A percentile compares a stretch with the other conserved stretches of the same genome.
phyloP scores from a whole-genome alignment of 2,797 vertebrate genomes.

The Adrianichthys oophorus region DNA sequence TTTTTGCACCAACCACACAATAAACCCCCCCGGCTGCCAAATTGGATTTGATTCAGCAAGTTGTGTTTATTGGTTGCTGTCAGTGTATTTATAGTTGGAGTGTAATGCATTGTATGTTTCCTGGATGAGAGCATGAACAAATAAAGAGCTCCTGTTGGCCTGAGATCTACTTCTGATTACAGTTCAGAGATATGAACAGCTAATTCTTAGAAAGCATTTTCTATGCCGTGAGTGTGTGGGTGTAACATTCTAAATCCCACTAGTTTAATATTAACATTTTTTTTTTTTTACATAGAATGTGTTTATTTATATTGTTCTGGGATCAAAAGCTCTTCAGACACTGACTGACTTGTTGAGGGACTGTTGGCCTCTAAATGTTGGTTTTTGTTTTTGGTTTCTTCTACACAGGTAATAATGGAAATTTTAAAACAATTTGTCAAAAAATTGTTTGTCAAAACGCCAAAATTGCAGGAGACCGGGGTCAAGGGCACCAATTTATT shows the following conservation, averaged over 20 bases:
- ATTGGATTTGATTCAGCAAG: conserved; percentile 49
- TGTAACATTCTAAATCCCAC: conserved; percentile 2
- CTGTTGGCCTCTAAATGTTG: no score
- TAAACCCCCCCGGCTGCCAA: conserved; percentile 48
- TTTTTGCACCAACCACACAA: conserved; percentile 43
- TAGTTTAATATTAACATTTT: not conserved
- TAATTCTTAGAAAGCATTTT: conserved; percentile 51
- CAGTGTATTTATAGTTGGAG: conserved; percentile 62
- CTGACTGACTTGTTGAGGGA: no score
- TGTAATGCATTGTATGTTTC: conserved; percentile 59
- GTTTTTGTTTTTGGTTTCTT: no score
- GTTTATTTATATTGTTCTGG: no score
- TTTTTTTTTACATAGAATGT: no score
- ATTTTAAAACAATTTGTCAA: no score
- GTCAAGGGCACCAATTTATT: no score
- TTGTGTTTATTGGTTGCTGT: conserved; percentile 48
- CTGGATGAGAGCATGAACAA: conserved; percentile 57
- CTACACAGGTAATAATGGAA: no score
- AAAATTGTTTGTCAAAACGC: no score
- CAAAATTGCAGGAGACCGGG: no score
- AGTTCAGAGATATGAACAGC: conserved; percentile 27
- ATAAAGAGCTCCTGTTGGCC: conserved; percentile 36
- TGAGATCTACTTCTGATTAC: conserved; percentile 24
- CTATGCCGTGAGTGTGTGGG: conserved; percentile 11
- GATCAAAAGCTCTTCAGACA: no score